Conservation (phyloP, 2,797 vertebrate species). For the Mionectes olivaceus region DNA sequence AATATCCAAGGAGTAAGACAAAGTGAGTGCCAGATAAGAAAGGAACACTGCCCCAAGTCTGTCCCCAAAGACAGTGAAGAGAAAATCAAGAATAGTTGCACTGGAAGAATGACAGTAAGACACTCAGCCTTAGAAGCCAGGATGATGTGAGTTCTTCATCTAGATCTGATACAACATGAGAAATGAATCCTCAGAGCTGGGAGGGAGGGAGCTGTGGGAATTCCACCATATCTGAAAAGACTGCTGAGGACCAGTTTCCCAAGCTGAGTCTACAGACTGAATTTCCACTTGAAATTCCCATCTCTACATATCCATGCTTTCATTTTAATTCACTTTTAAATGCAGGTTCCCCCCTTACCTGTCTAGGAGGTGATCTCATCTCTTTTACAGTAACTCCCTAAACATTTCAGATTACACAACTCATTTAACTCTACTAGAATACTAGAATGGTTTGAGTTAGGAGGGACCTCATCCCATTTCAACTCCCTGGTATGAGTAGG, state of each 20-base stretch:
- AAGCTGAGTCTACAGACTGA: neutral
- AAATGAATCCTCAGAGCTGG: neutral
- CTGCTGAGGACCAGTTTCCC: neutral
- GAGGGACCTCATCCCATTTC: neutral
- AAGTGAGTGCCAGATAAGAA: neutral
- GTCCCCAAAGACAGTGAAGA: neutral
- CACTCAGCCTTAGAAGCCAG: neutral
- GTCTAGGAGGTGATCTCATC: neutral
- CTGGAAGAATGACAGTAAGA: neutral
- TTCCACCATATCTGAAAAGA: neutral
- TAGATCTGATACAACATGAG: neutral
- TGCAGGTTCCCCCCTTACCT: neutral
- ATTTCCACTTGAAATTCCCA: neutral
- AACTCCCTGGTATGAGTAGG: accelerated
- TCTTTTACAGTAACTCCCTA: neutral
- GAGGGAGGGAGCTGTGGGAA: neutral
- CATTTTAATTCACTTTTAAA: neutral
- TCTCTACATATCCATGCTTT: neutral
- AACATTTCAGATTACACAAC: neutral
- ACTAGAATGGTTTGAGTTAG: neutral
- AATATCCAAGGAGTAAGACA: neutral
- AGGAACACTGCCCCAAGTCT: neutral
- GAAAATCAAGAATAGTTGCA: neutral
- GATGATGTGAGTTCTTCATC: neutral
- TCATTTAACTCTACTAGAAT: neutral